Percentiles rank a stretch among this genome's conserved stretches.
Conservation (phyloP, 53 echinoderm and acorn worm genomes). For the Apostichopus leukothele region DNA sequence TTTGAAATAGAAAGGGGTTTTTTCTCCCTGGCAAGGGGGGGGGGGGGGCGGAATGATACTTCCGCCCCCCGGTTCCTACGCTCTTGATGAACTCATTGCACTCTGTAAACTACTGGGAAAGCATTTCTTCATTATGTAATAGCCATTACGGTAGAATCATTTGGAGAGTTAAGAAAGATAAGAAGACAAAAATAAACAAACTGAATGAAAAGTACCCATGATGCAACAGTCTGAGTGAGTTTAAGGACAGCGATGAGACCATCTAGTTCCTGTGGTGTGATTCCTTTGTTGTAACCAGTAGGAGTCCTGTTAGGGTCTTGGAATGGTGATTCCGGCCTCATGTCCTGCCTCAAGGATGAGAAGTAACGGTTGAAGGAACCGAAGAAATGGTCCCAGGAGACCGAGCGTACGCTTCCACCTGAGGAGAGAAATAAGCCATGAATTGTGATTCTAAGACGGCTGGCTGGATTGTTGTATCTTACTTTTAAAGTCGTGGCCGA, state of each 20-base stretch:
- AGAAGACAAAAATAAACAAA: neutral
- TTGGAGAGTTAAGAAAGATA: neutral
- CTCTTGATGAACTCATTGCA: no score
- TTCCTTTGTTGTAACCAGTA: conserved; percentile 69
- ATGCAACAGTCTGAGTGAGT: conserved; percentile 74
- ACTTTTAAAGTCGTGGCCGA: no score
- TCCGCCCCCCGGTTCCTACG: no score
- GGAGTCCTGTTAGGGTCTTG: conserved; percentile 51
- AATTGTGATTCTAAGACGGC: no score
- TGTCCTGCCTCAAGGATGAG: conserved; percentile 84
- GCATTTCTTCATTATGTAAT: no score
- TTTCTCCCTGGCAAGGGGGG: no score
- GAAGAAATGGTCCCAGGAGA: conserved; percentile 99
- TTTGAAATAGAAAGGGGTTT: no score
- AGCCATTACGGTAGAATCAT: no score
- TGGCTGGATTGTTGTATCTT: no score
- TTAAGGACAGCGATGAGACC: conserved; percentile 81
- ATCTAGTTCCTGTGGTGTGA: conserved; percentile 86
- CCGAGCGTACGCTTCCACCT: conserved; percentile 76
- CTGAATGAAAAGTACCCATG: conserved; percentile 56
- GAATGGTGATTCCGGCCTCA: conserved; percentile 64
- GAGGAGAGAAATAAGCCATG: neutral
- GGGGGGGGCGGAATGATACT: no score
- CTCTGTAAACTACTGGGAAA: no score
- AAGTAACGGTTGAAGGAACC: conserved; percentile 89